Base-by-base conservation (phyloP, 2,113 vertebrate genomes). In the Gopherus evgoodei region DNA sequence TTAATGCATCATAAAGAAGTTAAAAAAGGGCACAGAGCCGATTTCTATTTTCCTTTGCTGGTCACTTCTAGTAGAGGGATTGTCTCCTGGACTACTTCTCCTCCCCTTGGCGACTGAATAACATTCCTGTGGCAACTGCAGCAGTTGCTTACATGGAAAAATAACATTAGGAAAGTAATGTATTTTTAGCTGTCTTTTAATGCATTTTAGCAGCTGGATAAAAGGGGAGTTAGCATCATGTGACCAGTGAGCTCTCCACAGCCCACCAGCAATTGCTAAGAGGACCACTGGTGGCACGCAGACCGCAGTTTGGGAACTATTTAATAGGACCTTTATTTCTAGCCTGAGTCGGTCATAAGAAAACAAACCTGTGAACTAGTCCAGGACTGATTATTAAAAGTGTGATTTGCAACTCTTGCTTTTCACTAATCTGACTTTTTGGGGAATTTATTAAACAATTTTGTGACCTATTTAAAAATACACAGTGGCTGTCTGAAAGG, bases 121-220 rank as follows among this genome's bases (percentile, higher is more conserved):
- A 93, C 96, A 97, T 97, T 96, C 97, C 97, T 97, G 95, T 95
- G 97, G 97, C 95, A 90, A 92, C 95, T 96, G 93, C 90, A 95
- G 94, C 95, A 97, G 95, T 97, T 97, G 96, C 97, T 97, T 97
- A 96, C 97, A 96, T 95, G 97, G 97, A 97, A 97, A 97, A 97
- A 93, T 94, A 97, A 94, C 90, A 90, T 97, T 97, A 96, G 96
- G 95, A 97, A 95, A 96, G 88, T 96, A 96, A 97, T 97, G 89
- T 96, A 96, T 97, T 97, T 72, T 97, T 97, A 97, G 96, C 96
- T 89, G 88, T 96, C 93, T 97, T 96, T 96, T 95, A 96, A 97
- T 96, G 94, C 94, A 38, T 72, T 72, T 38, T n/a, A 72, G 19
- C 65, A 97, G 94, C 96, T 96, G 96, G 96, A 96, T 96, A 94